Evolutionary conservation across 2,888 invertebrate species (phyloP), one percentile per base, ranked within the genome.

Genomic region (Antitype chi): DNA sequence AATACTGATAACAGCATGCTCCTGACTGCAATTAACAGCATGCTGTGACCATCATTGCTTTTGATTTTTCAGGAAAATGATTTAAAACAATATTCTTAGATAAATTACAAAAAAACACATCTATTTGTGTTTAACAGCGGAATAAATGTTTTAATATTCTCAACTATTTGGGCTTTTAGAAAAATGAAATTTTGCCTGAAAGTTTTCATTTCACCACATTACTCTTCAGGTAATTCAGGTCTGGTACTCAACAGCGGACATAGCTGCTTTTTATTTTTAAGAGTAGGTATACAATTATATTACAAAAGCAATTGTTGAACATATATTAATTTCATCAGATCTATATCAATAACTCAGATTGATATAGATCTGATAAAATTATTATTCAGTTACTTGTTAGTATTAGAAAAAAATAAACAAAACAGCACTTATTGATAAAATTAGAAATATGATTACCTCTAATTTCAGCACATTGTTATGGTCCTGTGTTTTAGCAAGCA

Each of bases 401-500:
- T 8, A n/a, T 47, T 49, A 17, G 17, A 38, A 15, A 63, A 74
- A n/a, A n/a, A n/a, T n/a, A n/a, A 47, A 64, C 25, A 76, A 59
- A 20, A 15, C 57, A 43, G 11, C 15, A 52, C 11, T 59, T 11
- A 67, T 32, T 25, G 23, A n/a, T n/a, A 0, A 52, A 47, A 23
- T 53, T 59, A 32, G 17, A 55, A 74, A 55, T 53, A 25, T 28
- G 47, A 72, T 87, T 92, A 97, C 97, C 95, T 97, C 97, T 78
- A 97, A 86, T 86, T 95, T 97, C 1, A 97, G 91, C 89, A 97
- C 95, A 77, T 97, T 97, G 90, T 97, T 97, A 68, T 97, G 96
- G 85, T 97, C 97, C 69, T 97, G 95, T 0, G 97, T 97, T 87
- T 97, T 97, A 73, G 97, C 97, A 47, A 97, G 92, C 88, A 97